Evolutionary conservation across 1,140 invertebrate genomes (phyloP).

Genomic region (Anastatus disparis): DNA sequence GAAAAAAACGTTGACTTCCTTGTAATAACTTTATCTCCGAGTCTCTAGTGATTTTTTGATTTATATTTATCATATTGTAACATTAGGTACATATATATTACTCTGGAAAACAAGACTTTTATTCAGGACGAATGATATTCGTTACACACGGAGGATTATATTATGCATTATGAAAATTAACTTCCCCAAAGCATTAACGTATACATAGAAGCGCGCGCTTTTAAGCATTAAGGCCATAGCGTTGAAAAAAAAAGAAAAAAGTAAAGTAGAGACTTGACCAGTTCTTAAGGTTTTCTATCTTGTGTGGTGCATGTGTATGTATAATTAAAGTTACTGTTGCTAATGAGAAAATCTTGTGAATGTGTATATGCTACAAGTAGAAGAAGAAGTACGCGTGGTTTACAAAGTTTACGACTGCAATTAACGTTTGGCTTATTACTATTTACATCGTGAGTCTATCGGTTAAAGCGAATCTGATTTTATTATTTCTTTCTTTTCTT

Average conservation of each 20-base stretch:
- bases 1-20: too few relatives aligned
- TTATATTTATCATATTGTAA: too few relatives aligned
- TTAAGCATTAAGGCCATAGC: not conserved
- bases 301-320: not conserved
- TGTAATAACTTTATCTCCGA: too few relatives aligned
- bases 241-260: too few relatives aligned
- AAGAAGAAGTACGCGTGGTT: not conserved
- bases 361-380: too few relatives aligned
- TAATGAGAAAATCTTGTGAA: too few relatives aligned
- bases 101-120: too few relatives aligned
- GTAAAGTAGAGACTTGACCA: too few relatives aligned
- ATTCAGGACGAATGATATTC: conserved; percentile 7
- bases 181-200: not conserved
- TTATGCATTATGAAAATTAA: conserved; percentile 3
- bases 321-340: not conserved
- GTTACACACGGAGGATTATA: not conserved
- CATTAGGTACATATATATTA: too few relatives aligned
- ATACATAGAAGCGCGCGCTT: too few relatives aligned
- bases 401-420: conserved; percentile 52
- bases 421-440: conserved; percentile 55
- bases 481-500: too few relatives aligned
- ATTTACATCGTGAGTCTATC: conserved; percentile 41
- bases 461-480: not conserved
- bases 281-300: not conserved
- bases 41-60: too few relatives aligned